Percentiles rank a stretch among this genome's conserved stretches.
phyloP scores from a whole-genome alignment of 2,113 vertebrate species.

The Elephantulus edwardii region DNA sequence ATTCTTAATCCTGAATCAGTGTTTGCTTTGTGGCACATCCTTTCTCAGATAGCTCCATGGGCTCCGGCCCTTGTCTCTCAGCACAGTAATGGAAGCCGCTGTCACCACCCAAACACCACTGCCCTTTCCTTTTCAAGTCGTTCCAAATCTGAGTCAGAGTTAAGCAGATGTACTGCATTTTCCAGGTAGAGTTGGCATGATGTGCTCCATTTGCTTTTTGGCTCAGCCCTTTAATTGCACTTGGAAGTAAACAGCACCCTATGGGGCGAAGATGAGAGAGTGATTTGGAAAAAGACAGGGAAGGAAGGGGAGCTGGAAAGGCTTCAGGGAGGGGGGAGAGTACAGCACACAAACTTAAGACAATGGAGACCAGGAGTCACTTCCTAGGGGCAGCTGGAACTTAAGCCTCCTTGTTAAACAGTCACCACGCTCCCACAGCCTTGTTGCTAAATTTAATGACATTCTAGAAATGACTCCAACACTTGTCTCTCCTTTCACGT shows the following conservation, averaged over 20 bases:
- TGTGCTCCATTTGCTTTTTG: constrained; percentile 70
- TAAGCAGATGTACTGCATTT: constrained; percentile 43
- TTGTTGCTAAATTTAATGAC: neutral
- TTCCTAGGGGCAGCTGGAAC: neutral
- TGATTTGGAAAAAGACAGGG: constrained; percentile 51
- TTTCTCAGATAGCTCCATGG: constrained; percentile 28
- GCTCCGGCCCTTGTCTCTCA: constrained; percentile 31
- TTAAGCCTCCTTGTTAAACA: neutral
- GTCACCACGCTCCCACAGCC: neutral
- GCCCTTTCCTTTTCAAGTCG: constrained; percentile 39
- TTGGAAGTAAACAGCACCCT: constrained; percentile 65
- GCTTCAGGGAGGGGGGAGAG: neutral
- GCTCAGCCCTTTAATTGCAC: constrained; percentile 62
- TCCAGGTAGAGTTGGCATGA: constrained; percentile 71
- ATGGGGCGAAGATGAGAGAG: constrained; percentile 37
- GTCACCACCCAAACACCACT: constrained; percentile 22
- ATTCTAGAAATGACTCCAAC: neutral
- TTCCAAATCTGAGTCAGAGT: constrained; percentile 64
- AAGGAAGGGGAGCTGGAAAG: neutral
- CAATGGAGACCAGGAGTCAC: neutral
- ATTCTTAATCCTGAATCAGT: constrained; percentile 31
- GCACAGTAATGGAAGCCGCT: constrained; percentile 41
- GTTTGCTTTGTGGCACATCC: neutral
- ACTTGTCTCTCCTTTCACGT: neutral
- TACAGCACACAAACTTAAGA: constrained; percentile 12